Conservation (phyloP, 2,113 vertebrate genomes). For the Narcine bancroftii region DNA sequence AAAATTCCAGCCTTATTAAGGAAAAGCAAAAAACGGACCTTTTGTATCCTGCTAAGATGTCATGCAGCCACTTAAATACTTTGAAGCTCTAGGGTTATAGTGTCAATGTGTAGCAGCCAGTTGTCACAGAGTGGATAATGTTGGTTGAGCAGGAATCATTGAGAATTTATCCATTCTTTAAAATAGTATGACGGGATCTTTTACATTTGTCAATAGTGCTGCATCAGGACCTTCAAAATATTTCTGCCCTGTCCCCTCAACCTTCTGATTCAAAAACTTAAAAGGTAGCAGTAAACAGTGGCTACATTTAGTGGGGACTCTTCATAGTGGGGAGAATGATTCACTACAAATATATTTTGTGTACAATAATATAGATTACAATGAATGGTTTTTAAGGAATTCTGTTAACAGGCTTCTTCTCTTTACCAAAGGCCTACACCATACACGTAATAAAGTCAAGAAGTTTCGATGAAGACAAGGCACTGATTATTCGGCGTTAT, state of each 20-base stretch:
- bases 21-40: not conserved
- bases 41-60: not conserved
- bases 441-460: slow-evolving; percentile 73
- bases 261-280: not conserved
- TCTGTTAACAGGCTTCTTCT: not conserved
- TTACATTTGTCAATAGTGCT: not conserved
- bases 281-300: not conserved
- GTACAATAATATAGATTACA: not conserved
- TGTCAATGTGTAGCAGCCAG: not conserved
- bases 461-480: slow-evolving; percentile 65
- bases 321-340: no score
- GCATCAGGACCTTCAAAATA: not conserved
- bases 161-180: not conserved
- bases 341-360: not conserved
- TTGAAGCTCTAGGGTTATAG: not conserved
- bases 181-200: not conserved
- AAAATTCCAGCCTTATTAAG: not conserved
- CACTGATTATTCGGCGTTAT: slow-evolving; percentile 76
- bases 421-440: slow-evolving; percentile 74
- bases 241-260: not conserved
- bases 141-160: not conserved
- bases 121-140: not conserved
- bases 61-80: not conserved
- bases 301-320: not conserved
- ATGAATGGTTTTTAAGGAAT: not conserved